phyloP scores from a whole-genome alignment of 2,797 vertebrate species.

The Pantherophis vulpinus region DNA sequence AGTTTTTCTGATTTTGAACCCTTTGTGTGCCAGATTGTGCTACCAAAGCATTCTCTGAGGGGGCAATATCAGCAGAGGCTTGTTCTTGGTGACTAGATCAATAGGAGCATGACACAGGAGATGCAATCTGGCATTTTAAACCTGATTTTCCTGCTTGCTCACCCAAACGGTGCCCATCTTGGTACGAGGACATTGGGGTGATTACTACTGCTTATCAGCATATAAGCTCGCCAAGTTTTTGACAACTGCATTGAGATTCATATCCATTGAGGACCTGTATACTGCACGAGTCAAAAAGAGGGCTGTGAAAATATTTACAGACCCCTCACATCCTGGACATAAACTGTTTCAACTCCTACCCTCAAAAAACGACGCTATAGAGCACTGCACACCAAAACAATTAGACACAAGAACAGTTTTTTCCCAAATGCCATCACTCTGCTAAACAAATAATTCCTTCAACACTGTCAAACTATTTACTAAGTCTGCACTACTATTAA shows the following conservation, averaged over 20 bases:
- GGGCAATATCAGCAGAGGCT: neutral
- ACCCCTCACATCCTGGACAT: too few relatives aligned
- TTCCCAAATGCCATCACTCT: too few relatives aligned
- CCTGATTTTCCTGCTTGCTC: neutral
- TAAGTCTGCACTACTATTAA: too few relatives aligned
- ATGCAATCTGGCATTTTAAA: neutral
- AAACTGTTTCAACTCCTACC: too few relatives aligned
- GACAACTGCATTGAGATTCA: neutral
- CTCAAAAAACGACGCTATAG: too few relatives aligned
- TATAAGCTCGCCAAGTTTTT: neutral
- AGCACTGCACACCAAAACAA: too few relatives aligned
- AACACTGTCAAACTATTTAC: too few relatives aligned
- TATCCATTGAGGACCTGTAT: neutral
- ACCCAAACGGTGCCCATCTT: neutral
- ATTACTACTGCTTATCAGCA: neutral
- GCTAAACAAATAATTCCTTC: too few relatives aligned
- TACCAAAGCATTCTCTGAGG: neutral
- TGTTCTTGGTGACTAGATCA: neutral
- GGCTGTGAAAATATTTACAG: too few relatives aligned
- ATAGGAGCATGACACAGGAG: neutral
- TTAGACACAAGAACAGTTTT: too few relatives aligned
- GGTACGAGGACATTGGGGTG: neutral
- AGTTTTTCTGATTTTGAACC: neutral
- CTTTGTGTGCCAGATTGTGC: neutral
- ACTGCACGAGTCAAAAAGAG: too few relatives aligned